Percentiles rank a stretch among this genome's conserved stretches.
phyloP scores from a whole-genome alignment of 2,888 invertebrate genomes.

The Lasioglossum villosulum region DNA sequence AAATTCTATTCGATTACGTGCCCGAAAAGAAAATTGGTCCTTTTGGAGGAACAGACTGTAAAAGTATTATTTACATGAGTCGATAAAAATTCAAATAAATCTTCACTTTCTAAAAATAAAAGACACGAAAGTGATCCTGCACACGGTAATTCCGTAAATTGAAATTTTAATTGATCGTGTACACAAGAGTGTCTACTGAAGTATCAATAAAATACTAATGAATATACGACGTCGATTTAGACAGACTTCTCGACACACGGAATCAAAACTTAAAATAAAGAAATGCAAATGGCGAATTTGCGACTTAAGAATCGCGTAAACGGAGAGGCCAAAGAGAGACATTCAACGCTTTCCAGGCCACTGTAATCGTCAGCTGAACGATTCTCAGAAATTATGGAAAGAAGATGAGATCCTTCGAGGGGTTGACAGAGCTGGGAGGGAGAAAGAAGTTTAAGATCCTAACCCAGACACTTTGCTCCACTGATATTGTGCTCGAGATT shows the following conservation, averaged over 20 bases:
- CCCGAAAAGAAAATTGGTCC: not conserved
- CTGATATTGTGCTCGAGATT: constrained; percentile 14
- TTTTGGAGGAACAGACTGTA: not conserved
- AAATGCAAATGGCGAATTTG: not conserved
- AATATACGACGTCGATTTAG: too few species aligned
- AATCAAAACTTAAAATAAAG: not conserved
- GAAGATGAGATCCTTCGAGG: not conserved
- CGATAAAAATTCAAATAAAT: not conserved
- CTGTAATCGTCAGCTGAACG: constrained; percentile 5
- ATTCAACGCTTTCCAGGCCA: not conserved
- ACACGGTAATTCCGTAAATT: too few species aligned
- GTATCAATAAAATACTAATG: too few species aligned
- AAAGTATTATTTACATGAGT: not conserved
- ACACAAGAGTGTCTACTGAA: too few species aligned
- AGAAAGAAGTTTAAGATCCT: constrained; percentile 5
- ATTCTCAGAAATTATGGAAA: constrained; percentile 12
- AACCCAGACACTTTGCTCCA: constrained; percentile 5
- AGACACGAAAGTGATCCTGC: too few species aligned
- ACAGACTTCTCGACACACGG: not conserved
- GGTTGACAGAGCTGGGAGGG: not conserved
- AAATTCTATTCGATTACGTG: not conserved
- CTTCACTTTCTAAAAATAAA: too few species aligned
- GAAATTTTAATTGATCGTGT: too few species aligned
- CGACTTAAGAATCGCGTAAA: not conserved
- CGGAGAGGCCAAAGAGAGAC: not conserved